These are phyloP conservation scores for Philopedon plagiatum DNA, from an alignment of 2,888 invertebrate genomes.

Conservation along the genomic window DNA sequence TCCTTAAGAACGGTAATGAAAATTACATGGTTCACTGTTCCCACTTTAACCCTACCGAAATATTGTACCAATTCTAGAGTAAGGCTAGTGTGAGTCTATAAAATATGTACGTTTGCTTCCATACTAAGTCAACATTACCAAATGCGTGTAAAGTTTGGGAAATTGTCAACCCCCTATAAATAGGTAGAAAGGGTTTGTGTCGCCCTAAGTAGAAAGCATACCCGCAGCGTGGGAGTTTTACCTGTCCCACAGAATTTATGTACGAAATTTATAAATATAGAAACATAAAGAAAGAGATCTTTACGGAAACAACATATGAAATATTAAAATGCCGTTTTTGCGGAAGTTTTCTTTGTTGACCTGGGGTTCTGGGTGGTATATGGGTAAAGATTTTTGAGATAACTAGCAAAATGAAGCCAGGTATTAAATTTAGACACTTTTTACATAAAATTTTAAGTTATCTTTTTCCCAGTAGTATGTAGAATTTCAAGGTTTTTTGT, in stretches of 20 bases:
- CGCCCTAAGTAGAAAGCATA: conserved; percentile 52
- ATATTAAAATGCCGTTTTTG: conserved; percentile 47
- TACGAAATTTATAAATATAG: conserved; percentile 36
- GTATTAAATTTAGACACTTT: not conserved
- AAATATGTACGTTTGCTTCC: not conserved
- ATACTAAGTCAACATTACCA: not conserved
- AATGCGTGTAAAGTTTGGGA: conserved; percentile 1
- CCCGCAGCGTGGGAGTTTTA: conserved; percentile 57
- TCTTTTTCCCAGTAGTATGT: too few relatives aligned
- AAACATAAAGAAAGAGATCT: conserved; percentile 43
- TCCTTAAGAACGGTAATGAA: too few relatives aligned
- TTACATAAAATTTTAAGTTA: too few relatives aligned
- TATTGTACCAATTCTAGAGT: too few relatives aligned
- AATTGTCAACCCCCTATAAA: conserved; percentile 38
- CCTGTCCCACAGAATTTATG: conserved; percentile 51
- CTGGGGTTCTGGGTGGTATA: conserved; percentile 34
- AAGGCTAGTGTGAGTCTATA: too few relatives aligned
- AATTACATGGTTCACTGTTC: too few relatives aligned
- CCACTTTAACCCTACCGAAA: too few relatives aligned
- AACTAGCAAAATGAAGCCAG: not conserved
- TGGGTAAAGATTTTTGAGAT: conserved; percentile 13
- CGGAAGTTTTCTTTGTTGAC: conserved; percentile 22
- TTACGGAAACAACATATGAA: conserved; percentile 49
- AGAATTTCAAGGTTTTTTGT: too few relatives aligned
- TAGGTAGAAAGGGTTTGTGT: conserved; percentile 52